Conservation (phyloP, 2,888 invertebrate species). For the Lepidonotus clava region DNA sequence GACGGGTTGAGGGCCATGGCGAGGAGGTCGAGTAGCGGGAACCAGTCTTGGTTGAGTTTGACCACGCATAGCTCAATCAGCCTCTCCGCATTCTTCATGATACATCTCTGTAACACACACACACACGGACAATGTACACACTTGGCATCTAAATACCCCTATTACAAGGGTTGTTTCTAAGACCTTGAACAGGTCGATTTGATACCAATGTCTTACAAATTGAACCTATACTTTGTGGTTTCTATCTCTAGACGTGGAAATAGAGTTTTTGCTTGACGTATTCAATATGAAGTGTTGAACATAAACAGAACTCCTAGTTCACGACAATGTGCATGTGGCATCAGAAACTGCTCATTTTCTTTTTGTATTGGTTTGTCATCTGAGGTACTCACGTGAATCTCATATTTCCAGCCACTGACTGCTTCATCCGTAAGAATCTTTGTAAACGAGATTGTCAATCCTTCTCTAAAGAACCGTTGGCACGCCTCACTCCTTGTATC, state of each 20-base stretch:
- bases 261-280: too few relatives aligned
- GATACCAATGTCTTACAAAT: too few relatives aligned
- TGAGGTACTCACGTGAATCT: slow-evolving; percentile 92
- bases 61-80: slow-evolving; percentile 95
- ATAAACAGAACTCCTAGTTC: too few relatives aligned
- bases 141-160: too few relatives aligned
- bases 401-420: slow-evolving; percentile 97
- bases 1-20: slow-evolving; percentile 97
- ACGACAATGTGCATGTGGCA: too few relatives aligned
- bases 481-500: slow-evolving; percentile 94
- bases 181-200: too few relatives aligned
- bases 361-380: too few relatives aligned
- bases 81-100: slow-evolving; percentile 94
- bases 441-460: slow-evolving; percentile 95
- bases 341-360: too few relatives aligned
- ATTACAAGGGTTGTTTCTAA: too few relatives aligned
- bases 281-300: too few relatives aligned
- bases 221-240: not conserved
- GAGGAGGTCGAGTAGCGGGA: slow-evolving; percentile 93
- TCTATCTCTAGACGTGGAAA: too few relatives aligned
- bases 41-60: slow-evolving; percentile 93
- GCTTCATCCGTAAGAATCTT: slow-evolving; percentile 98
- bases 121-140: too few relatives aligned
- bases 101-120: slow-evolving; percentile 86
- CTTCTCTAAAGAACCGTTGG: slow-evolving; percentile 96